Evolutionary conservation across 2,797 vertebrate species (phyloP).

Genomic region (Argya squamiceps): DNA sequence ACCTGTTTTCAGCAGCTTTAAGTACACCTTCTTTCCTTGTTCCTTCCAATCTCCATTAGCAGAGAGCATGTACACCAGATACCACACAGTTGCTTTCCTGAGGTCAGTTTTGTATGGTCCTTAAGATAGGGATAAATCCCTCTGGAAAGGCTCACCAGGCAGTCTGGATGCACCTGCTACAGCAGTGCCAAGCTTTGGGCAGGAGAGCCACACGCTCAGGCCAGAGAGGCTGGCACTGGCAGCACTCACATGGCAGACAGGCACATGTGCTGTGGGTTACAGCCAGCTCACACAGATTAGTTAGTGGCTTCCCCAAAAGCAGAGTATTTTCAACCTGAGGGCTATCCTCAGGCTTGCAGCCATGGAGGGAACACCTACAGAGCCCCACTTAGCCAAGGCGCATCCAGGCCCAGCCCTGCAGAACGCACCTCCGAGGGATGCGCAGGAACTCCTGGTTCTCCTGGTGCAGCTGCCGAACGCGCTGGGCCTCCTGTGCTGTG

Average conservation of each 20-base stretch:
- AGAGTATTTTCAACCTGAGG: not conserved
- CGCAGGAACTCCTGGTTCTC: slow-evolving; percentile 87
- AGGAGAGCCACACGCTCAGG: not conserved
- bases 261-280: fast-evolving
- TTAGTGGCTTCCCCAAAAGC: not conserved
- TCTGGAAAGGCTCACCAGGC: not conserved
- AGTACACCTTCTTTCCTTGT: fast-evolving
- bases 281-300: fast-evolving
- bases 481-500: slow-evolving; percentile 83
- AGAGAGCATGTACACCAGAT: fast-evolving
- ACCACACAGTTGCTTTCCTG: not conserved
- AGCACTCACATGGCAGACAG: fast-evolving
- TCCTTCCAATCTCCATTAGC: not conserved
- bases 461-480: slow-evolving; percentile 86
- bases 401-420: not conserved
- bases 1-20: not conserved
- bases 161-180: not conserved
- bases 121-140: not conserved
- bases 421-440: slow-evolving; percentile 87
- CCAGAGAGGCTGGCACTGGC: not conserved
- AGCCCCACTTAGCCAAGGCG: not conserved
- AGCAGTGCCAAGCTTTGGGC: not conserved
- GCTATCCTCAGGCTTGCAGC: not conserved
- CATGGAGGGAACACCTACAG: fast-evolving
- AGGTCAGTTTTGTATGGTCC: not conserved